Base-by-base conservation (phyloP, 2,113 vertebrate species). In the Equus przewalskii region DNA sequence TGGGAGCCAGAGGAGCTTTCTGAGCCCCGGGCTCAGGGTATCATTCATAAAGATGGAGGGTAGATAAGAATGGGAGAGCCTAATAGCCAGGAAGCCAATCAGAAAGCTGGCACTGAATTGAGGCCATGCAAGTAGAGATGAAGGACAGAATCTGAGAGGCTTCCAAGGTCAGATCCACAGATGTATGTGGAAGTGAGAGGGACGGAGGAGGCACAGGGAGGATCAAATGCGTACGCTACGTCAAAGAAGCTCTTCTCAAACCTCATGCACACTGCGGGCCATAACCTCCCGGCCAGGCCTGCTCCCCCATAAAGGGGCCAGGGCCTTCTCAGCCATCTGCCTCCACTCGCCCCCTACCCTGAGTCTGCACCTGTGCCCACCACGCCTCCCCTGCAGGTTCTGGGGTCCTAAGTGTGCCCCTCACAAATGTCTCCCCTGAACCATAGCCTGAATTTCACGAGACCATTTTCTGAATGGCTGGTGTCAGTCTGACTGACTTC, bases 211-310 rank as follows among this genome's bases (percentile, higher is more conserved):
- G 33, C 30, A 19, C 41, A 10, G 62, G 41, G 11, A 44, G 41
- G 60, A 11, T 56, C 51, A 64, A 26, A 73, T 2, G 46, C 46
- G 21, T 0, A 11, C 0, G 16, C 58, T 2, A 49, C 10, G 1
- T 3, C 14, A 79, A 28, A 75, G 30, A 51, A 80, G 75, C 14
- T 18, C 51, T 51, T 36, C 60, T 67, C 60, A 70, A 85, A 69
- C 51, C 13, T 54, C 51, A 54, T 13, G 36, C 51, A 14, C 51
- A 54, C 51, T 54, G 51, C 14, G 14, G 51, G 51, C 14, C 51
- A 54, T 54, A 49, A 24, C 56, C 36, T 22, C 69, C 72, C 21
- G 1, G 0, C 12, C 30, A 22, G 10, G 49, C 46, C 30, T 56
- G 33, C 85, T 79, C 60, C 75, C 22, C 5, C 30, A 4, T 6